Percentiles rank a stretch among this genome's conserved stretches.
These are phyloP conservation scores for Pitangus sulphuratus DNA, from an alignment of 2,797 vertebrate genomes.

Conservation along the genomic window DNA sequence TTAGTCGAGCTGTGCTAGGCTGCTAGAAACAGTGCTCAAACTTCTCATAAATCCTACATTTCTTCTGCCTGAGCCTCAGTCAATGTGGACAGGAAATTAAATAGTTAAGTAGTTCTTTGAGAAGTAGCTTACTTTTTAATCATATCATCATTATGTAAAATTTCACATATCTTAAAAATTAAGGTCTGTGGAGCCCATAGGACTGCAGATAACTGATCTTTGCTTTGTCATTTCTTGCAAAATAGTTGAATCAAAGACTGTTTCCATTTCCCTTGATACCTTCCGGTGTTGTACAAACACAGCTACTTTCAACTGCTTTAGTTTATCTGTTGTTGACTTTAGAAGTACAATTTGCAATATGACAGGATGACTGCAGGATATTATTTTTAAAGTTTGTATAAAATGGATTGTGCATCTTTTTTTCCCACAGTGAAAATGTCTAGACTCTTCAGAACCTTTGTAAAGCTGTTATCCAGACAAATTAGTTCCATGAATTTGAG, in stretches of 20 bases:
- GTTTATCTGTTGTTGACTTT: conserved; percentile 42
- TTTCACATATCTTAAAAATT: neutral
- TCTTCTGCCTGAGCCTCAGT: neutral
- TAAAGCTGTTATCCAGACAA: conserved; percentile 75
- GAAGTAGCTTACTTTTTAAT: neutral
- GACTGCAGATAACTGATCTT: neutral
- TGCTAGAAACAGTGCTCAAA: neutral
- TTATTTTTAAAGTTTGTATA: conserved; percentile 37
- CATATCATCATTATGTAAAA: neutral
- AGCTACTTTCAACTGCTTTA: neutral
- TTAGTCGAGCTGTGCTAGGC: neutral
- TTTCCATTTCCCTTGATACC: conserved; percentile 5
- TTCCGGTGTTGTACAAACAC: conserved; percentile 28
- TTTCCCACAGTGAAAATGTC: conserved; percentile 73
- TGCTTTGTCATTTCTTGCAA: neutral
- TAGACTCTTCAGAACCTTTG: conserved; percentile 69
- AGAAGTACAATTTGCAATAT: neutral
- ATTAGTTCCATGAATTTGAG: conserved; percentile 75
- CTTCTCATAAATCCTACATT: neutral
- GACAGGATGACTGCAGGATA: conserved; percentile 26
- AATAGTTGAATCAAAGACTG: neutral
- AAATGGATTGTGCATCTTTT: conserved; percentile 26
- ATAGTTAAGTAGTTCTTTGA: neutral
- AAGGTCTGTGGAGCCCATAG: neutral
- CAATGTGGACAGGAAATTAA: neutral